phyloP scores from a whole-genome alignment of 2,113 vertebrate species.

The Litocranius walleri region DNA sequence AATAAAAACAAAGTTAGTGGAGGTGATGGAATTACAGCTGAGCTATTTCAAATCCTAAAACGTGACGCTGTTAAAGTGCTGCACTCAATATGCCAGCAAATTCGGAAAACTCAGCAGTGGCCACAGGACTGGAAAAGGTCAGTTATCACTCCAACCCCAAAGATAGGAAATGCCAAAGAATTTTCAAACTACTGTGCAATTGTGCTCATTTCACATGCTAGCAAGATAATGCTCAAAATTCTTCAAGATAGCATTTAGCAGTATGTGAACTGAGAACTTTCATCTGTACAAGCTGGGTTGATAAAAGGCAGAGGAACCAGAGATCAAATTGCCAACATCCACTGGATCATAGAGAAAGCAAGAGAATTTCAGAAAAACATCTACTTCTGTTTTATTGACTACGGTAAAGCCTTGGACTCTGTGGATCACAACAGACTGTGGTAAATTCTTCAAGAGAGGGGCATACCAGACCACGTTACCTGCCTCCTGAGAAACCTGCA shows the following conservation, averaged over 20 bases:
- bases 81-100: background rate
- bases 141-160: background rate
- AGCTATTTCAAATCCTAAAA: background rate
- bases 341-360: background rate
- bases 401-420: background rate
- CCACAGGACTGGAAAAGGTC: background rate
- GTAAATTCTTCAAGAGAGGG: background rate
- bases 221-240: background rate
- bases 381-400: background rate
- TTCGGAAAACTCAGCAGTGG: background rate
- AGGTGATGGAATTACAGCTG: background rate
- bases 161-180: background rate
- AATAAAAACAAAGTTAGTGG: background rate
- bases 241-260: background rate
- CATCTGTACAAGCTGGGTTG: background rate
- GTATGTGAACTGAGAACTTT: background rate
- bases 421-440: background rate
- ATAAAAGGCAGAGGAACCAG: background rate
- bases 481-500: background rate
- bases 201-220: background rate
- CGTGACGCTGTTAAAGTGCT: rapidly evolving
- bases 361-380: background rate
- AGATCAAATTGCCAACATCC: background rate
- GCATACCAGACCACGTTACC: background rate
- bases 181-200: background rate